Evolutionary conservation across 2,888 invertebrate species (phyloP).

Genomic region (Anodontia alba): DNA sequence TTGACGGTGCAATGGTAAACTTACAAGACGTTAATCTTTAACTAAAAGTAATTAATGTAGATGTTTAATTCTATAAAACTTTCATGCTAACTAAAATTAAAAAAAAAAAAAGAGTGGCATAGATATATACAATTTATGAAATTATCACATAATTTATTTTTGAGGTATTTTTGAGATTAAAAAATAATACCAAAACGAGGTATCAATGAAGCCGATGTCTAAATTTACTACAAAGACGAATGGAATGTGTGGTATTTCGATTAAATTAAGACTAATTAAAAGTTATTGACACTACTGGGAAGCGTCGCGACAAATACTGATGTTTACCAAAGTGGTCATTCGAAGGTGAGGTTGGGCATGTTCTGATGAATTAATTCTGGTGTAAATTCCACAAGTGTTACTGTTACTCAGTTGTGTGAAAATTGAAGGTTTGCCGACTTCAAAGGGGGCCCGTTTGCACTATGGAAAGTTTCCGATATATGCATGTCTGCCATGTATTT

Average conservation of each 20-base stretch:
- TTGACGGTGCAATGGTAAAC: too few relatives aligned
- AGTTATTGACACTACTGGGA: not conserved
- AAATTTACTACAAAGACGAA: conserved; percentile 71
- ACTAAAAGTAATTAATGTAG: too few relatives aligned
- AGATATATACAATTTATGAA: too few relatives aligned
- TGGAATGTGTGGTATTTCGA: conserved; percentile 80
- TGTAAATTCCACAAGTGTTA: conserved; percentile 9
- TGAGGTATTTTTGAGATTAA: conserved; percentile 42
- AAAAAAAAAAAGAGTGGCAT: too few relatives aligned
- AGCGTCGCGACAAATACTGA: not conserved
- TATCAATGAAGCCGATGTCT: conserved; percentile 44
- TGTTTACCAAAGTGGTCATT: not conserved
- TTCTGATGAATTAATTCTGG: not conserved
- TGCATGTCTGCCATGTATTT: not conserved
- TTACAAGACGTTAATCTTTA: too few relatives aligned
- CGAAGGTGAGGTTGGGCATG: not conserved
- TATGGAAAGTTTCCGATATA: not conserved
- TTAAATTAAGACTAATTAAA: conserved; percentile 15
- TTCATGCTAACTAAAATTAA: too few relatives aligned
- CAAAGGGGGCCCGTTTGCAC: not conserved
- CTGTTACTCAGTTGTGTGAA: not conserved
- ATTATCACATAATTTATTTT: too few relatives aligned
- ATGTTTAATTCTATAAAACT: too few relatives aligned
- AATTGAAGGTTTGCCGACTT: not conserved
- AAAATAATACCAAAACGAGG: conserved; percentile 48